phyloP scores from a whole-genome alignment of 2,797 vertebrate species.

The Neomorphus geoffroyi region DNA sequence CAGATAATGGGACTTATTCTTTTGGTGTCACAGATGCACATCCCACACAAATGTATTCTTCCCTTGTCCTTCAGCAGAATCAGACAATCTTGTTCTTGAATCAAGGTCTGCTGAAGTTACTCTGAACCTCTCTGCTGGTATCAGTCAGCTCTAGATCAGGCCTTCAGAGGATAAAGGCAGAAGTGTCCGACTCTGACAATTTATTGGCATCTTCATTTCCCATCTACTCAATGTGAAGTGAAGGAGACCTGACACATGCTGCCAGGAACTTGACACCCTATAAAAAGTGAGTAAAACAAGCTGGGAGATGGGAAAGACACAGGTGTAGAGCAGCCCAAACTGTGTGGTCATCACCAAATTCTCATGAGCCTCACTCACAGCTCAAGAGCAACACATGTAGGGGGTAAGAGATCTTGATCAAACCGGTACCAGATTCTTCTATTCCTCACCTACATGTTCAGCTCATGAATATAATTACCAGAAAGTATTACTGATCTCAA shows the following conservation, averaged over 20 bases:
- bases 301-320: background rate
- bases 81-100: background rate
- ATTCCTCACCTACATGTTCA: background rate
- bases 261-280: background rate
- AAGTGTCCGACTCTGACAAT: background rate
- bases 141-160: background rate
- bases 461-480: background rate
- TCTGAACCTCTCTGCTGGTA: background rate
- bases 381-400: background rate
- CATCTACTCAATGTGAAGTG: background rate
- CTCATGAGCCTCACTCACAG: background rate
- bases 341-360: background rate
- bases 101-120: background rate
- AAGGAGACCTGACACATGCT: background rate
- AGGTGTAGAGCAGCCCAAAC: background rate
- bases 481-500: background rate
- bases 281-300: background rate
- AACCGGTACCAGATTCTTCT: background rate
- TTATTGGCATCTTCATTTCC: background rate
- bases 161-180: background rate
- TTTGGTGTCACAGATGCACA: background rate
- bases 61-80: background rate
- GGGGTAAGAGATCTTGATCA: background rate
- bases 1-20: background rate
- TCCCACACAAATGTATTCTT: background rate